Conservation (phyloP, 2,797 vertebrate genomes). For the Pogonophryne albipinna region DNA sequence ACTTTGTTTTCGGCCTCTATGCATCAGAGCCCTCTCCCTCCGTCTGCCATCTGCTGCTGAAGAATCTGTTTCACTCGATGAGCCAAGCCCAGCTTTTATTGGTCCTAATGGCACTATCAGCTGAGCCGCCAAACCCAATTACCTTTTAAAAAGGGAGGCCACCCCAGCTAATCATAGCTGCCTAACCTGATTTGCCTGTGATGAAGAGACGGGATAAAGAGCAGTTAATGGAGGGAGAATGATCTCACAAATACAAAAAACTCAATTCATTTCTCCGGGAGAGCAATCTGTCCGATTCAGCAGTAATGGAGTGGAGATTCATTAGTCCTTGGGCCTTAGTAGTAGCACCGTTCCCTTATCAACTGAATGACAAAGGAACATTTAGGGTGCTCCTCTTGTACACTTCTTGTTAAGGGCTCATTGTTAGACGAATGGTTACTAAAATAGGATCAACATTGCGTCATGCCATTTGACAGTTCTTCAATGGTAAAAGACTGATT, state of each 20-base stretch:
- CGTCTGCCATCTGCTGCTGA: constrained; percentile 88
- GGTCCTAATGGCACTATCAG: constrained; percentile 91
- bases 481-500: constrained; percentile 10
- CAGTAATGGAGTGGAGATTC: constrained; percentile 92
- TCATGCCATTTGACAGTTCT: not conserved
- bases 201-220: constrained; percentile 92
- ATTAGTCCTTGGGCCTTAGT: constrained; percentile 88
- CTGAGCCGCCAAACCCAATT: constrained; percentile 91
- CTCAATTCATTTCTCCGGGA: constrained; percentile 92
- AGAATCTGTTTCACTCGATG: constrained; percentile 90
- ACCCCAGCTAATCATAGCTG: constrained; percentile 90
- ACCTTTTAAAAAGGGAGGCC: constrained; percentile 91
- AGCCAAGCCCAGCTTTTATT: constrained; percentile 90
- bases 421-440: constrained; percentile 1
- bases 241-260: constrained; percentile 93
- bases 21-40: constrained; percentile 83
- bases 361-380: constrained; percentile 84
- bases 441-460: not conserved
- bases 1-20: constrained; percentile 86
- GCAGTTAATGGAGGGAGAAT: constrained; percentile 92
- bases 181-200: constrained; percentile 90
- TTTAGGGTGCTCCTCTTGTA: constrained; percentile 55
- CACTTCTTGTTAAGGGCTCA: constrained; percentile 34
- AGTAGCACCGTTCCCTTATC: constrained; percentile 84
- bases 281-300: constrained; percentile 92